Percentiles rank a stretch among this genome's conserved stretches.
These are phyloP conservation scores for Volucella inflata DNA, from an alignment of 2,888 invertebrate genomes.

Conservation along the genomic window DNA sequence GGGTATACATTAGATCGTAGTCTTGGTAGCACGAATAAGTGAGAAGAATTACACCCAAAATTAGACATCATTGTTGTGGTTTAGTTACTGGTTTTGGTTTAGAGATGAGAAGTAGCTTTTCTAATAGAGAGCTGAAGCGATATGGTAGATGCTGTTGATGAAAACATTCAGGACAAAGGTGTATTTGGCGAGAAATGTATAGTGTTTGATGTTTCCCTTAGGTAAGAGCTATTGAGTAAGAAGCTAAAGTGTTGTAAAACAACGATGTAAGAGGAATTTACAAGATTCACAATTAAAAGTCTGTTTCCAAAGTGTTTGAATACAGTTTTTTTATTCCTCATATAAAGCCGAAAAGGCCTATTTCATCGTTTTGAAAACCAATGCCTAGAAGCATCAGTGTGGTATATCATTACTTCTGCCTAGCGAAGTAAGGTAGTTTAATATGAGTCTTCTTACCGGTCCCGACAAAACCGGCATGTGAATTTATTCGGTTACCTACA, in stretches of 20 bases:
- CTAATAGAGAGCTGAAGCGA: constrained; percentile 7
- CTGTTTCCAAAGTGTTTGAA: neutral
- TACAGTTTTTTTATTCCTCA: too few species aligned
- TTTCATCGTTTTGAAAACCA: too few species aligned
- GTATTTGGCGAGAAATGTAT: constrained; percentile 19
- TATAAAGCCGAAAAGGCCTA: too few species aligned
- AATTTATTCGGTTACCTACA: too few species aligned
- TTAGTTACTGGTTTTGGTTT: constrained; percentile 64
- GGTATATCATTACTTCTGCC: too few species aligned
- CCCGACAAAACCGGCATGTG: too few species aligned
- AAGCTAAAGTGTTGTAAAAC: neutral
- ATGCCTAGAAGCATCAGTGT: too few species aligned
- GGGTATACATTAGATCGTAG: constrained; percentile 2
- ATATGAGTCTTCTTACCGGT: too few species aligned
- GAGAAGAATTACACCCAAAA: constrained; percentile 67
- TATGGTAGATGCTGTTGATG: neutral
- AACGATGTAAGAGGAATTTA: neutral
- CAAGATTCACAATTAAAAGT: too few species aligned
- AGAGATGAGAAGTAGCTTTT: constrained; percentile 37
- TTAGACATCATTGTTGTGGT: constrained; percentile 67
- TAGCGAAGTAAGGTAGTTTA: too few species aligned
- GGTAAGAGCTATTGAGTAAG: neutral
- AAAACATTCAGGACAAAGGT: constrained; percentile 50
- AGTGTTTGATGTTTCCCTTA: neutral
- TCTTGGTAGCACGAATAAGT: constrained; percentile 50